Evolutionary conservation across 1,140 invertebrate genomes (phyloP), one percentile per base, ranked within the genome.

Genomic region (Bombus waltoni): DNA sequence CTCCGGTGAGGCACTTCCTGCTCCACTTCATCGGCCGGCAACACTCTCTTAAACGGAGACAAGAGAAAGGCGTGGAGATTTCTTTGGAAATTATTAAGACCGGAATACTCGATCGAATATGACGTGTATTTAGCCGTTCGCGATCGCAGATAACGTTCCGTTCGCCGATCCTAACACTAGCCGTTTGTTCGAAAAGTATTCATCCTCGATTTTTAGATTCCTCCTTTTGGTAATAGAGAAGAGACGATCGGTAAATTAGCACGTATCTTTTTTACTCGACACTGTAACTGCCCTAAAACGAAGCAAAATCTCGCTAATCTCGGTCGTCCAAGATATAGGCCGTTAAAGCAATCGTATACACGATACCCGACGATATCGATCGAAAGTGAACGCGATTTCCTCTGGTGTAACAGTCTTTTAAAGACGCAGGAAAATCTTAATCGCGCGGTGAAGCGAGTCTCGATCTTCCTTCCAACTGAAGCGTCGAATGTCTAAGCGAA

Each of bases 51-150:
- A 71, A 86, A 89, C 77, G 83, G 87, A 89, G 88, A 89, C 87
- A 89, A 86, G 88, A 89, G 88, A 89, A 89, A 89, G 88, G 88
- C 88, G 87, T 89, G 83, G 87, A 86, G 88, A 89, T 89, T 89
- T 89, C 88, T 89, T 89, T 85, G 79, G 83, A 89, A 89, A 89
- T 89, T 88, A 89, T 89, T 79, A 86, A 89, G 77, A 86, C 73
- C 87, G 70, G 75, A 59, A 71, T 84, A 72, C 62, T 88, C 57
- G 76, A 83, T 73, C 87, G 87, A 59, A 59, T 53, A 32, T 44
- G 81, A 81, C 84, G 72, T 47, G 59, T 65, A 40, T 78, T 86
- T 88, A 81, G n/a, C 72, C 25, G 72, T 42, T 81, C 59, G 59
- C 79, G 87, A 89, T 77, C 68, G 74, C 59, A 75, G 85, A 85